Percentiles rank a stretch among this genome's conserved stretches.
These are phyloP conservation scores for Otolemur crassicaudatus DNA, from an alignment of 2,797 vertebrate genomes.

Conservation along the genomic window DNA sequence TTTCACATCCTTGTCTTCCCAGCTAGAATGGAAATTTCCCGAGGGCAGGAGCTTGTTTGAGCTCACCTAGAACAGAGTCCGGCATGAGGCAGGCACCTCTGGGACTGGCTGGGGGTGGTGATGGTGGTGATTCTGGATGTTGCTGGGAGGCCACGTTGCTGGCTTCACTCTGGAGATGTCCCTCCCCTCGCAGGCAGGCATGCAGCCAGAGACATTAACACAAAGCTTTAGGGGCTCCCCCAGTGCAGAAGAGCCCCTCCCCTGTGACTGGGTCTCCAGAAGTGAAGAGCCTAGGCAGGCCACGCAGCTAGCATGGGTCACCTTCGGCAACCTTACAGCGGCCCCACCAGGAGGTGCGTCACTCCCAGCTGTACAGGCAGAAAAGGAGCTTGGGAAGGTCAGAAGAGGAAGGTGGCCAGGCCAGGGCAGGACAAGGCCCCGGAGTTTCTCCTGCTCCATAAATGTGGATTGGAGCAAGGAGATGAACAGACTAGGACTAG, in stretches of 20 bases:
- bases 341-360: not conserved
- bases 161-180: no score
- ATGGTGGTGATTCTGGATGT: no score
- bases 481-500: not conserved
- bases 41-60: not conserved
- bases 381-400: not conserved
- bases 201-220: no score
- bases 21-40: not conserved
- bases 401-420: not conserved
- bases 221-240: not conserved
- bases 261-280: not conserved
- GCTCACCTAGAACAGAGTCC: not conserved
- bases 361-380: rapidly evolving
- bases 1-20: not conserved
- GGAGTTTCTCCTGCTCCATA: not conserved
- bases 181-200: rapidly evolving
- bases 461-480: not conserved
- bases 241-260: no score
- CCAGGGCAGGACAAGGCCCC: not conserved
- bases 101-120: no score
- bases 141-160: not conserved
- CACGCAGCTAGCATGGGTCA: rapidly evolving
- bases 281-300: rapidly evolving
- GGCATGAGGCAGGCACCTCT: not conserved
- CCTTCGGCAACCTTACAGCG: rapidly evolving